phyloP scores from a whole-genome alignment of 2,797 vertebrate genomes.

The Lophotriccus pileatus region DNA sequence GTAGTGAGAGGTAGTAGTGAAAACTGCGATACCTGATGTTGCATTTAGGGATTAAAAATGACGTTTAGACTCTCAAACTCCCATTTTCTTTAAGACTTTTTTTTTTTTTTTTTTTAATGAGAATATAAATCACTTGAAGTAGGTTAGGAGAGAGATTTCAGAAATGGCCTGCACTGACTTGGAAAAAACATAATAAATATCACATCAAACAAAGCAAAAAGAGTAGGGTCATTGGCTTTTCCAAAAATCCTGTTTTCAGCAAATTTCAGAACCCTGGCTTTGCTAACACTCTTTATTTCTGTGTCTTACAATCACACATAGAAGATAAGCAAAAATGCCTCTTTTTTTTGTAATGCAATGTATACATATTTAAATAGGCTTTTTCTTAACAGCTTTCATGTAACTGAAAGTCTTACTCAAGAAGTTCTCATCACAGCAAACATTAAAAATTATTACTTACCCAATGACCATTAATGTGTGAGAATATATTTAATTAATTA shows the following conservation, averaged over 20 bases:
- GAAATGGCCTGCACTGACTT: neutral
- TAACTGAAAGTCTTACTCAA: neutral
- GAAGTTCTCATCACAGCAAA: neutral
- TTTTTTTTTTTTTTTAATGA: neutral
- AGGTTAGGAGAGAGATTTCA: neutral
- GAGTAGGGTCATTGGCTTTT: neutral
- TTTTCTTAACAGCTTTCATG: neutral
- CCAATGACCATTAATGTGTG: neutral
- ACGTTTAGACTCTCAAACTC: neutral
- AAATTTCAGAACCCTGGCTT: neutral
- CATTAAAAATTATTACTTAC: neutral
- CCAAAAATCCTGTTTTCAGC: neutral
- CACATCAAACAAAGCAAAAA: neutral
- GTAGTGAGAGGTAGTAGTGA: neutral
- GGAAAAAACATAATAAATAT: neutral
- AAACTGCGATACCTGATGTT: neutral
- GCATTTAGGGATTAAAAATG: neutral
- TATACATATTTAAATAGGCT: neutral
- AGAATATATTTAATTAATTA: neutral
- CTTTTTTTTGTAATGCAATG: neutral
- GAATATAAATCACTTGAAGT: neutral
- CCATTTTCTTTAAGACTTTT: neutral
- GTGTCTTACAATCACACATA: neutral
- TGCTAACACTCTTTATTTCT: neutral
- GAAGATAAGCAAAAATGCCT: neutral